Percentiles rank a stretch among this genome's conserved stretches.
Evolutionary conservation across 2,888 invertebrate species (phyloP).

Genomic region (Cyrtodaria siliqua): DNA sequence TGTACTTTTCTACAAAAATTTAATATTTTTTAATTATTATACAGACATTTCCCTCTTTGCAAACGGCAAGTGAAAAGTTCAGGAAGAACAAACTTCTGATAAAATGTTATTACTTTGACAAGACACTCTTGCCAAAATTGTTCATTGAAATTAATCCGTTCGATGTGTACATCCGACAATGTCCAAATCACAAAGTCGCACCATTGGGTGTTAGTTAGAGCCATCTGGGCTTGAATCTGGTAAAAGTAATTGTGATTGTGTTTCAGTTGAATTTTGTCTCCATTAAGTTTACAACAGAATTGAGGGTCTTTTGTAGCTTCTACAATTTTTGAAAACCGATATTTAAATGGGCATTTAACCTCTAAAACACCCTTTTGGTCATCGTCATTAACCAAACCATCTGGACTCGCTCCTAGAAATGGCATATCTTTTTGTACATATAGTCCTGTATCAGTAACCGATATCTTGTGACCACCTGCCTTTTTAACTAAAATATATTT

Average conservation of each 20-base stretch:
- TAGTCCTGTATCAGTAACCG: conserved; percentile 16
- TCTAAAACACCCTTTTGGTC: conserved; percentile 18
- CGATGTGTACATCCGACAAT: conserved; percentile 12
- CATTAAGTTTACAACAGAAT: conserved; percentile 29
- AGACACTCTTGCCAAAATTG: conserved; percentile 20
- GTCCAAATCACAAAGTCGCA: conserved; percentile 39
- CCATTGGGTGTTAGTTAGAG: conserved; percentile 24
- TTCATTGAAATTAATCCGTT: conserved; percentile 41
- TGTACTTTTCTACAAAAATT: no score
- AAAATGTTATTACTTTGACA: conserved; percentile 29
- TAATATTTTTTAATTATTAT: no score
- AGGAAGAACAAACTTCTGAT: conserved; percentile 15
- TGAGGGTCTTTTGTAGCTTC: background rate
- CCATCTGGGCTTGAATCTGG: conserved; percentile 45
- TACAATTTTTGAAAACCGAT: background rate
- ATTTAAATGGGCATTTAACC: conserved; percentile 44
- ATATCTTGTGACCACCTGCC: background rate
- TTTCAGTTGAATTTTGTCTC: conserved; percentile 14
- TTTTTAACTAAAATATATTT: background rate
- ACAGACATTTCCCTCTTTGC: conserved; percentile 6
- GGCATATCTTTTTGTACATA: conserved; percentile 18
- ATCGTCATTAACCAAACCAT: conserved; percentile 32
- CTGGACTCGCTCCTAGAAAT: conserved; percentile 39
- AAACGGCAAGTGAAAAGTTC: conserved; percentile 34
- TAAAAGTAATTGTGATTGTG: conserved; percentile 30